phyloP scores from a whole-genome alignment of 2,888 invertebrate genomes.

The Microchrysa polita region DNA sequence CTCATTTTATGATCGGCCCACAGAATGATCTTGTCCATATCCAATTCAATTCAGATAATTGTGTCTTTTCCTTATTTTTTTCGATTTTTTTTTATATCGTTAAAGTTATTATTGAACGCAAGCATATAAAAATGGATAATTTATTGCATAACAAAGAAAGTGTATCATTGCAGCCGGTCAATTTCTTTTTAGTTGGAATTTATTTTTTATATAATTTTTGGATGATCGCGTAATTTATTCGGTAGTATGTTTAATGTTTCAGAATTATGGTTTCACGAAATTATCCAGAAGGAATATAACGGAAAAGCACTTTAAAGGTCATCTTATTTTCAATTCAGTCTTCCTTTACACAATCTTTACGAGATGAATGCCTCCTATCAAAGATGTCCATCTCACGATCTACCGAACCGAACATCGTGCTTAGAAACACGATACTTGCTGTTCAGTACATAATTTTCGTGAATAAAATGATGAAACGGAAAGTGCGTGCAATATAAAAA shows the following conservation, averaged over 20 bases:
- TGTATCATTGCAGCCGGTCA: slow-evolving; percentile 24
- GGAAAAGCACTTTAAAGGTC: no score
- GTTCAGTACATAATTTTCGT: not conserved
- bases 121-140: slow-evolving; percentile 13
- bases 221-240: slow-evolving; percentile 27
- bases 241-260: not conserved
- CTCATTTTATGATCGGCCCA: slow-evolving; percentile 30
- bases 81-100: not conserved
- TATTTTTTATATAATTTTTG: slow-evolving; percentile 1
- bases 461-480: not conserved
- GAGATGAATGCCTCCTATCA: not conserved
- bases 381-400: slow-evolving; percentile 20
- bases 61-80: not conserved
- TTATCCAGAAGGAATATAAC: not conserved
- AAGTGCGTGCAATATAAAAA: slow-evolving; percentile 20
- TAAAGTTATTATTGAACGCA: slow-evolving; percentile 2
- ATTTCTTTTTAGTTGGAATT: slow-evolving; percentile 6
- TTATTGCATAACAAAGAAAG: slow-evolving; percentile 16
- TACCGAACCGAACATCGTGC: slow-evolving; percentile 7
- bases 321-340: no score
- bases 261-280: slow-evolving; percentile 4
- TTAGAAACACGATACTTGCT: not conserved
- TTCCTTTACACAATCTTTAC: no score
- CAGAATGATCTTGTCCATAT: slow-evolving; percentile 25
- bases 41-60: slow-evolving; percentile 31